These are phyloP conservation scores for Heliconius cydno DNA, from an alignment of 2,888 invertebrate genomes.

Conservation along the genomic window DNA sequence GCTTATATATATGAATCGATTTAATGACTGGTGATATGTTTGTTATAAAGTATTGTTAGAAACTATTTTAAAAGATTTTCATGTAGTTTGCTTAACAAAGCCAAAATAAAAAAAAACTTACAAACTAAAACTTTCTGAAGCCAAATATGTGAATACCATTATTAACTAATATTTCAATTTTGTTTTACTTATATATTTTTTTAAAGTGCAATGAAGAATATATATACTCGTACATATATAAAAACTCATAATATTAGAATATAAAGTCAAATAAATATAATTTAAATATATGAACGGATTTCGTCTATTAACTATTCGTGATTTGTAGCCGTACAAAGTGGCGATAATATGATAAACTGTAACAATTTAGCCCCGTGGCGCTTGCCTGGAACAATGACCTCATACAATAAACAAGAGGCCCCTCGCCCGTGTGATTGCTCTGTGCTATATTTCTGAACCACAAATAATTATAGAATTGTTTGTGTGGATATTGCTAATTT, in stretches of 20 bases:
- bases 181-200: background rate
- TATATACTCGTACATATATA: background rate
- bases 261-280: background rate
- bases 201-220: too few relatives aligned
- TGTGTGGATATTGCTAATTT: background rate
- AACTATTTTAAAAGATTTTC: background rate
- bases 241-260: background rate
- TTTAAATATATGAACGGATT: slow-evolving; percentile 21
- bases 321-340: slow-evolving; percentile 33
- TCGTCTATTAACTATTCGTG: slow-evolving; percentile 29
- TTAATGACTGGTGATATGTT: background rate
- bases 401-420: slow-evolving; percentile 67
- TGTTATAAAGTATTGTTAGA: background rate
- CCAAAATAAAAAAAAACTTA: background rate
- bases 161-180: too few relatives aligned
- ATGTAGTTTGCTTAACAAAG: background rate
- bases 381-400: slow-evolving; percentile 74
- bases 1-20: background rate
- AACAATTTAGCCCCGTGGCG: slow-evolving; percentile 63
- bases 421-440: slow-evolving; percentile 48
- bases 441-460: slow-evolving; percentile 59
- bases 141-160: background rate
- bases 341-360: slow-evolving; percentile 57
- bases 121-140: background rate
- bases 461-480: slow-evolving; percentile 27